A percentile compares a stretch with the other conserved stretches of the same genome.
Conservation (phyloP, 2,888 invertebrate species). For the Clivina fossor region DNA sequence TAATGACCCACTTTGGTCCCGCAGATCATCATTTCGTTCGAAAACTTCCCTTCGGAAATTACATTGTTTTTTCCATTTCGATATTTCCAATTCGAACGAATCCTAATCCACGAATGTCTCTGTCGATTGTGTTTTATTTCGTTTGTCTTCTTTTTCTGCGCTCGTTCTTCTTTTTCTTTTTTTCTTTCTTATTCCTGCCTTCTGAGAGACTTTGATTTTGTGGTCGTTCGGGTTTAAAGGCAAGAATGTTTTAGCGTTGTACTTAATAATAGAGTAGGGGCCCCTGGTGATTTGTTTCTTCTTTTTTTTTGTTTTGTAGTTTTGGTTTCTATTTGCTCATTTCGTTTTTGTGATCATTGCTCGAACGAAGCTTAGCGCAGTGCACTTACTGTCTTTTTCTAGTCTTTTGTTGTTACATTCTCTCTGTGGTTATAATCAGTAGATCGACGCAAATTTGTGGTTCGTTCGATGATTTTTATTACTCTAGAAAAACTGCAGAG, state of each 20-base stretch:
- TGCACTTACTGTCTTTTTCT: too few species aligned
- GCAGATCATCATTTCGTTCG: conserved; percentile 14
- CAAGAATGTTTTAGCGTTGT: conserved; percentile 31
- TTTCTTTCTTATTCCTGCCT: too few species aligned
- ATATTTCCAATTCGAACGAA: conserved; percentile 25
- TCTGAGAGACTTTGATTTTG: too few species aligned
- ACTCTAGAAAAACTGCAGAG: too few species aligned
- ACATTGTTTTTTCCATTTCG: conserved; percentile 32
- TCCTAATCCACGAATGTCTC: conserved; percentile 22
- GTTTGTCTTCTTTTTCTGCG: conserved; percentile 13
- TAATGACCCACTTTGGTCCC: conserved; percentile 31
- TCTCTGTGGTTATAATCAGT: conserved; percentile 30
- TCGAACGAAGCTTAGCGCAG: too few species aligned
- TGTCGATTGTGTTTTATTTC: conserved; percentile 22
- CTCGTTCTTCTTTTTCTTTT: conserved; percentile 13
- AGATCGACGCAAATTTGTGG: too few species aligned
- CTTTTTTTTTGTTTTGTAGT: neutral
- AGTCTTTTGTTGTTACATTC: too few species aligned
- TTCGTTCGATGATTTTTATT: too few species aligned
- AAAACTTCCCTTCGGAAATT: conserved; percentile 29
- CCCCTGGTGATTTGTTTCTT: neutral
- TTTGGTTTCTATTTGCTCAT: too few species aligned
- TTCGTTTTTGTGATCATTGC: too few species aligned
- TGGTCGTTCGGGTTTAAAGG: conserved; percentile 24
- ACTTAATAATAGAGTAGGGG: conserved; percentile 30